Percentiles rank a stretch among this genome's conserved stretches.
These are phyloP conservation scores for Neocloeon triangulifer DNA, from an alignment of 1,140 invertebrate species.

Conservation along the genomic window DNA sequence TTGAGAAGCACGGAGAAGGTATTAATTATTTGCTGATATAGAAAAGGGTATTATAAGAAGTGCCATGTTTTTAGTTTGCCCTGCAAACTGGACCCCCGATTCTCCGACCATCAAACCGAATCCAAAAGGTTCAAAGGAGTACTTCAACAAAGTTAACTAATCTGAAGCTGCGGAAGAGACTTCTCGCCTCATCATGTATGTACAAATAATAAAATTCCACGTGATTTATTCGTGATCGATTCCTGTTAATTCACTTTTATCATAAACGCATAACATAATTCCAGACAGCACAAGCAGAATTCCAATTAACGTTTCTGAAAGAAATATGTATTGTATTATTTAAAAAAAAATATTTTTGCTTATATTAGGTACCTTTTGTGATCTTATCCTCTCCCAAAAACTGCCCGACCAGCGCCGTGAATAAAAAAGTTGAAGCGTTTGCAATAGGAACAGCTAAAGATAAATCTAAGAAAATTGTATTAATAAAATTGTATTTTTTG, in stretches of 20 bases:
- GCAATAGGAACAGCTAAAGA: constrained; percentile 40
- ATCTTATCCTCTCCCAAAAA: constrained; percentile 26
- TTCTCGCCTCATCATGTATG: neutral
- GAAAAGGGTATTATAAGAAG: too few species aligned
- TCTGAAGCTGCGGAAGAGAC: too few species aligned
- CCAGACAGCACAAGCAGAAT: too few species aligned
- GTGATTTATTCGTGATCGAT: too few species aligned
- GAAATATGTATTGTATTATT: too few species aligned
- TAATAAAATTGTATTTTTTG: neutral
- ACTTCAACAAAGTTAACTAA: constrained; percentile 40
- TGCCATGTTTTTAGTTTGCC: constrained; percentile 36
- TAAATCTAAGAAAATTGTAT: constrained; percentile 20
- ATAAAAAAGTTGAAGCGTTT: constrained; percentile 43
- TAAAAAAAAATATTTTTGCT: too few species aligned
- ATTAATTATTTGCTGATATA: too few species aligned
- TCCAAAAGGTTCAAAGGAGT: constrained; percentile 53
- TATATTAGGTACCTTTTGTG: constrained; percentile 12
- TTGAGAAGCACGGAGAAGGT: constrained; percentile 83
- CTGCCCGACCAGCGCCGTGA: constrained; percentile 39
- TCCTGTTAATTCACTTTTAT: too few species aligned
- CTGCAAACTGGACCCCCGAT: constrained; percentile 63
- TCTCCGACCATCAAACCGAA: constrained; percentile 63
- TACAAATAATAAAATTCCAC: neutral
- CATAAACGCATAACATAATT: too few species aligned
- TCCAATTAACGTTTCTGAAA: too few species aligned